Evolutionary conservation across 2,797 vertebrate genomes (phyloP).

Genomic region (Iguana delicatissima): DNA sequence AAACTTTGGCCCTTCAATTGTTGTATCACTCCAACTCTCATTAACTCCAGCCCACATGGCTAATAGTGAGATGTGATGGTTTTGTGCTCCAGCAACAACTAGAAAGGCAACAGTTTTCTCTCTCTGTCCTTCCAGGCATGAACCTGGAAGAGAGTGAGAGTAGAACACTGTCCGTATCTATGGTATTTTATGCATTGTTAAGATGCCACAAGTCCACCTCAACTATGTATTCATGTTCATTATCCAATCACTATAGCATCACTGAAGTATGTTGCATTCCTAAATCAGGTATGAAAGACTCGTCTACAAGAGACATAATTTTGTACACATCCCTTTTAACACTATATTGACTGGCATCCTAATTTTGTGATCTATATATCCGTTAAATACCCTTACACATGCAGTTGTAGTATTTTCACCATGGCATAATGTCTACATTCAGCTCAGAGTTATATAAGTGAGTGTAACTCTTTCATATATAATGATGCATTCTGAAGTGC

Average conservation of each 20-base stretch:
- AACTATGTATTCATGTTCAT: not conserved
- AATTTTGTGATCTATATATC: too few species aligned
- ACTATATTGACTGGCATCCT: not conserved
- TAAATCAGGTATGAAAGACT: not conserved
- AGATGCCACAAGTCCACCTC: slow-evolving; percentile 8
- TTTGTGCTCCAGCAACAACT: not conserved
- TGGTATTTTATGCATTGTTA: slow-evolving; percentile 27
- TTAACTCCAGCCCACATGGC: not conserved
- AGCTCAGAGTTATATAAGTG: too few species aligned
- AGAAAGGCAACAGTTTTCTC: not conserved
- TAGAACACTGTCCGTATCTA: not conserved
- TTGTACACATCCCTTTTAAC: not conserved
- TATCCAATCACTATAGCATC: not conserved
- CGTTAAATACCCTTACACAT: too few species aligned
- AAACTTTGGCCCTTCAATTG: not conserved
- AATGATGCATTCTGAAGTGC: too few species aligned
- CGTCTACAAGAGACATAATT: not conserved
- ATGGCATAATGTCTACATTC: too few species aligned
- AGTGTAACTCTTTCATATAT: too few species aligned
- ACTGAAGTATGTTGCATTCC: not conserved
- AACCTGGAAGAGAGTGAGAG: not conserved
- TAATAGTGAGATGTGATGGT: not conserved
- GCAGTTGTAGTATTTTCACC: too few species aligned
- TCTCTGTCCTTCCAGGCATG: not conserved
- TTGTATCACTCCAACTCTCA: too few species aligned